Evolutionary conservation across 1,140 invertebrate species (phyloP).

Genomic region (Drosophila chauvacae): DNA sequence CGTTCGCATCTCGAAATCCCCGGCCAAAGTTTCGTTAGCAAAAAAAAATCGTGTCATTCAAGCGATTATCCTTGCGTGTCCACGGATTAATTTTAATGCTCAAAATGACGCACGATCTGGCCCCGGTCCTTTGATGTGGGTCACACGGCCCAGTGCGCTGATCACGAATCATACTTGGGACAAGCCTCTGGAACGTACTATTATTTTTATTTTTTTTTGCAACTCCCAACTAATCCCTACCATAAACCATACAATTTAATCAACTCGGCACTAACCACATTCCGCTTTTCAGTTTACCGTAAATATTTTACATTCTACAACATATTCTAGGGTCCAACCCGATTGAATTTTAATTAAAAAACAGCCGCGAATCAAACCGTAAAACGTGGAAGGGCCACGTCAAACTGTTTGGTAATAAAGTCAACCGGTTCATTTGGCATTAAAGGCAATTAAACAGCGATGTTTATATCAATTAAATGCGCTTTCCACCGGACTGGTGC

Average conservation of each 20-base stretch:
- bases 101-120: conserved; percentile 57
- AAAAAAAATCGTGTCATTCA: conserved; percentile 50
- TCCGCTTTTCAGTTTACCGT: conserved; percentile 9
- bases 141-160: conserved; percentile 15
- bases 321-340: conserved; percentile 3
- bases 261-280: conserved; percentile 16
- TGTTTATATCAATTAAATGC: conserved; percentile 59
- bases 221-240: conserved; percentile 3
- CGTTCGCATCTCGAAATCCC: conserved; percentile 45
- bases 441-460: conserved; percentile 66
- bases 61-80: conserved; percentile 63
- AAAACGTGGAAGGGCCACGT: conserved; percentile 21
- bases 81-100: conserved; percentile 58
- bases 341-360: conserved; percentile 67
- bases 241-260: conserved; percentile 6
- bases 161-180: conserved; percentile 13
- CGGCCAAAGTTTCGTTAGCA: conserved; percentile 12
- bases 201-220: neutral
- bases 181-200: neutral
- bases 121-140: conserved; percentile 24
- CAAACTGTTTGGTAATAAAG: conserved; percentile 67
- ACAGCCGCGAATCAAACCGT: conserved; percentile 14
- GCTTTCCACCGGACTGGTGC: conserved; percentile 29
- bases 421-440: conserved; percentile 63
- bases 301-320: conserved; percentile 2